Base-by-base conservation (phyloP, 2,888 invertebrate genomes). In the Pachydiplax longipennis region DNA sequence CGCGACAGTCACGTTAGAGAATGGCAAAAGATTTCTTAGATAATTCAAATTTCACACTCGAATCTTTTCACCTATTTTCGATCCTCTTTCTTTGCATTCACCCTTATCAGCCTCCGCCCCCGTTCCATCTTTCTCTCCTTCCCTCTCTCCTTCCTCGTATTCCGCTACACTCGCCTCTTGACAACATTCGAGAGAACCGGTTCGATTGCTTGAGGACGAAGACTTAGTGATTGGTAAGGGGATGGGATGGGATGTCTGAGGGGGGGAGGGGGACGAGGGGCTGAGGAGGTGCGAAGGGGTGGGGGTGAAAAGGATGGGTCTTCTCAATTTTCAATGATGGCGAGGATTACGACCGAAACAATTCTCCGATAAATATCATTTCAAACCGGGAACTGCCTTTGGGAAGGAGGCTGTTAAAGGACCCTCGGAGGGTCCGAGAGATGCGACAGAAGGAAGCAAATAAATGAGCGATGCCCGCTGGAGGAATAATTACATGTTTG, bases 191-290 rank as follows among this genome's bases (percentile, higher is more conserved):
- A 73, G 92, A 92, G 92, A 92, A 91, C 91, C 92, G 92, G 92
- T 92, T 92, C 92, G 93, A 93, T 93, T 93, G 25, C 82, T 82
- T 48, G 82, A 82, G 82, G 48, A 48, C 82, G 83, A 58, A 35
- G 83, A 35, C 83, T 58, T 22, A 58, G 83, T 58, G 83, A 83
- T 83, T 83, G 83, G 83, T 83, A 18, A 3, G 83, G 83, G 58
- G 18, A 91, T 91, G 15, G 40, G 90, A 80, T 91, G 92, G 92
- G 92, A 91, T 40, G 90, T 73, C 90, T 58, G 90, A n/a, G 90
- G 18, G 92, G 80, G 73, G 91, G 80, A 90, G 81, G 91, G 53
- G 80, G 91, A 91, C 91, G 91, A 92, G 90, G 91, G 92, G 92
- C 91, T 92, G 92, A 92, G 93, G 92, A 93, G 93, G 37, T 5